Evolutionary conservation across 2,113 vertebrate species (phyloP).

Genomic region (Platysternon megacephalum): DNA sequence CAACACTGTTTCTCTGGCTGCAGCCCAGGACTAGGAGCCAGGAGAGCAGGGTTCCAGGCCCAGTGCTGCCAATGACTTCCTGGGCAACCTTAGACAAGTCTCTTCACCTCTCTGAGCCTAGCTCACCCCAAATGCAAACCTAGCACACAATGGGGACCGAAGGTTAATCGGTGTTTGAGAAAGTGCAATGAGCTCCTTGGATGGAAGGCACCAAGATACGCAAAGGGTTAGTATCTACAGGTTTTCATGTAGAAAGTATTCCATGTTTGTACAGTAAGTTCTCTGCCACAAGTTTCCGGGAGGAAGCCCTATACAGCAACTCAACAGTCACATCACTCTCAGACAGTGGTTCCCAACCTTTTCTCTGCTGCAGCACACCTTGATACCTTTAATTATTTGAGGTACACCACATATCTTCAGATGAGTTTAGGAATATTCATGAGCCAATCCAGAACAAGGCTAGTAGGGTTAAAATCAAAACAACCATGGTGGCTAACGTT

Average conservation of each 20-base stretch:
- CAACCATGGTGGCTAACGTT: neutral
- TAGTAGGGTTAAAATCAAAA: neutral
- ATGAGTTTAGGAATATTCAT: neutral
- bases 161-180: neutral
- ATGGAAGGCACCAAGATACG: neutral
- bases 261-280: neutral
- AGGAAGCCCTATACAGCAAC: neutral
- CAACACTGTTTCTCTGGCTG: neutral
- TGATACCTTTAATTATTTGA: neutral
- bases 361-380: neutral
- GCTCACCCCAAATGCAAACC: neutral
- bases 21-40: neutral
- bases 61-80: neutral
- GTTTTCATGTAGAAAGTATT: too few species aligned
- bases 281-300: neutral
- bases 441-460: neutral
- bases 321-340: neutral
- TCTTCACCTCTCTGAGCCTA: neutral
- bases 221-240: neutral
- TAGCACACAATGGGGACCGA: neutral
- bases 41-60: rapidly evolving
- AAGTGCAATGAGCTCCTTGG: neutral
- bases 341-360: neutral
- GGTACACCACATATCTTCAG: neutral
- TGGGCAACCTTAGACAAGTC: neutral